A percentile compares a stretch with the other conserved stretches of the same genome.
Evolutionary conservation across 2,888 invertebrate species (phyloP).

Genomic region (Punctoribates punctum): DNA sequence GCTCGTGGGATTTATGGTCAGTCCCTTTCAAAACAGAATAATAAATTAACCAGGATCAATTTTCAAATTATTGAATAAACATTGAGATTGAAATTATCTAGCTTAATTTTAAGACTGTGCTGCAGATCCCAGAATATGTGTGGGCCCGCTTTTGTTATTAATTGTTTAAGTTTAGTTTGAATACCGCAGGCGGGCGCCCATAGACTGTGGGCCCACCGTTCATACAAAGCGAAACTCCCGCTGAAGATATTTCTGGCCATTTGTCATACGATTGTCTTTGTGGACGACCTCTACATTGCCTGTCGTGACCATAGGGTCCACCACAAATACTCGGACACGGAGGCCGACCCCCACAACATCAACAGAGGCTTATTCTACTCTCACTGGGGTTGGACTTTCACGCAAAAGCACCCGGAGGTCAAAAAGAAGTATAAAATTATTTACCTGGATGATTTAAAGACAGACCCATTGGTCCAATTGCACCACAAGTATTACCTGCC

Average conservation of each 20-base stretch:
- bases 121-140: too few relatives aligned
- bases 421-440: constrained; percentile 41
- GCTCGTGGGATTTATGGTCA: too few relatives aligned
- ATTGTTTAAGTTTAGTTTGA: too few relatives aligned
- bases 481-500: constrained; percentile 52
- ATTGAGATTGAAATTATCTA: too few relatives aligned
- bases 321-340: constrained; percentile 42
- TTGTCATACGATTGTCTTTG: constrained; percentile 55
- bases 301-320: constrained; percentile 47
- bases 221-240: constrained; percentile 33
- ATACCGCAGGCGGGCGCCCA: constrained; percentile 56
- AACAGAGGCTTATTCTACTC: constrained; percentile 47
- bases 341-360: constrained; percentile 44
- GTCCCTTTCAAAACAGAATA: too few relatives aligned
- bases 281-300: constrained; percentile 50
- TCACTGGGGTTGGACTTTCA: constrained; percentile 46
- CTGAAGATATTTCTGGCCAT: constrained; percentile 52
- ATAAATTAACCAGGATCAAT: too few relatives aligned
- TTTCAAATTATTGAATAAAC: too few relatives aligned
- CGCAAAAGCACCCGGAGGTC: constrained; percentile 46
- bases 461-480: constrained; percentile 45
- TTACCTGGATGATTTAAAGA: constrained; percentile 43
- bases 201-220: constrained; percentile 57
- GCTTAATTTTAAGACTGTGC: too few relatives aligned
- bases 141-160: too few relatives aligned